These are phyloP conservation scores for Drosophila varians DNA, from an alignment of 1,140 invertebrate genomes.

Conservation along the genomic window DNA sequence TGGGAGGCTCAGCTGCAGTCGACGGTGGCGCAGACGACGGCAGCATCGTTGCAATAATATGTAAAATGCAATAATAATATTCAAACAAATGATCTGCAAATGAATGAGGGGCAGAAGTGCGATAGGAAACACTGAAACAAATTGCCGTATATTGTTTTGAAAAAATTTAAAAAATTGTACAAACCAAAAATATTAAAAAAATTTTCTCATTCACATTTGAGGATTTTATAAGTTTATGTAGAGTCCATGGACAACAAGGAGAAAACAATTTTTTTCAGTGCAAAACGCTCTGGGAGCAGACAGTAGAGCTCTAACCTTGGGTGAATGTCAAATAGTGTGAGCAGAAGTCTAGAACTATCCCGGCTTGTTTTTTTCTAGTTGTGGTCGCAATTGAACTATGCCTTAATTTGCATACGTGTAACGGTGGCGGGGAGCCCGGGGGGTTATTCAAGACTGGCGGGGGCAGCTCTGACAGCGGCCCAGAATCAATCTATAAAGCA, in stretches of 20 bases:
- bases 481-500: constrained; percentile 35
- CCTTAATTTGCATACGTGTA: constrained; percentile 58
- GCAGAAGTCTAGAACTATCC: constrained; percentile 12
- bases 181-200: neutral
- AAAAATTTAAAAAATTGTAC: neutral
- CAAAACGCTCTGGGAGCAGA: neutral
- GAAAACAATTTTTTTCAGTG: constrained; percentile 5
- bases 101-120: constrained; percentile 4
- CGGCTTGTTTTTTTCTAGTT: constrained; percentile 14
- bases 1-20: constrained; percentile 16
- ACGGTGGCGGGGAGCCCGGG: neutral
- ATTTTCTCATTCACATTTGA: no score
- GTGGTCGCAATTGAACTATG: constrained; percentile 56
- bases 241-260: no score
- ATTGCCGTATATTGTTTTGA: neutral
- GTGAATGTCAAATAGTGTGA: constrained; percentile 61
- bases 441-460: neutral
- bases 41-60: constrained; percentile 35
- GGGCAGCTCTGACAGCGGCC: neutral
- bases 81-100: constrained; percentile 43
- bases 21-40: constrained; percentile 2
- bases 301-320: constrained; percentile 54
- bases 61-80: constrained; percentile 33
- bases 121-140: constrained; percentile 8
- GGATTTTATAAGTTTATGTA: no score